phyloP scores from a whole-genome alignment of 2,113 vertebrate genomes.

The Trichechus manatus region DNA sequence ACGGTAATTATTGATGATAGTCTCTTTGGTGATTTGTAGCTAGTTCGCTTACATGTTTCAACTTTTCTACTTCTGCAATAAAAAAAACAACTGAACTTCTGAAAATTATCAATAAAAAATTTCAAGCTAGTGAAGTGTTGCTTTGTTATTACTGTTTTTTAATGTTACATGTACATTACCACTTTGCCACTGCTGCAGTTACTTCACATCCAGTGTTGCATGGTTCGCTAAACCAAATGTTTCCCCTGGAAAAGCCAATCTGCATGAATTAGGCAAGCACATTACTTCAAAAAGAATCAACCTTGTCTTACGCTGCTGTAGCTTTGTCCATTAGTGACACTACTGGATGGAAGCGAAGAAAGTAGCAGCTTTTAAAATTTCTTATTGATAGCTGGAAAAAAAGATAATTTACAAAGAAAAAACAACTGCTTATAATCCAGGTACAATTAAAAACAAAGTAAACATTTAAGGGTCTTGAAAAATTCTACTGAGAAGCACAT shows the following conservation, averaged over 20 bases:
- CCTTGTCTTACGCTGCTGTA: not conserved
- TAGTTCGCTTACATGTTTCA: constrained; percentile 35
- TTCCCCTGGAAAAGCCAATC: not conserved
- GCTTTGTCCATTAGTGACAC: not conserved
- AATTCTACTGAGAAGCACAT: not conserved
- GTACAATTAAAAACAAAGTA: constrained; percentile 25
- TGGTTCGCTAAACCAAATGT: not conserved
- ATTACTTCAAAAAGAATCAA: not conserved
- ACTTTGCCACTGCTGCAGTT: not conserved
- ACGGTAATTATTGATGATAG: not conserved
- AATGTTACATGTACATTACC: not conserved
- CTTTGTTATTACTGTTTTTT: not conserved
- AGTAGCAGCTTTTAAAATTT: not conserved
- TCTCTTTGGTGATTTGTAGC: constrained; percentile 37
- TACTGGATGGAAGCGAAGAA: not conserved
- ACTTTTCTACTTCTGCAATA: constrained; percentile 53
- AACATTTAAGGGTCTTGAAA: not conserved
- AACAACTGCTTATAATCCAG: not conserved
- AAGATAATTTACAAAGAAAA: not conserved
- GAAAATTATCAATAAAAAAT: constrained; percentile 65
- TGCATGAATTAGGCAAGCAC: not conserved
- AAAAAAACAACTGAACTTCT: constrained; percentile 25
- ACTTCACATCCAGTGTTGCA: not conserved
- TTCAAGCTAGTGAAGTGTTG: not conserved
- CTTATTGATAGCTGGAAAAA: not conserved